phyloP scores from a whole-genome alignment of 1,140 invertebrate species.

The Neodiprion virginianus region DNA sequence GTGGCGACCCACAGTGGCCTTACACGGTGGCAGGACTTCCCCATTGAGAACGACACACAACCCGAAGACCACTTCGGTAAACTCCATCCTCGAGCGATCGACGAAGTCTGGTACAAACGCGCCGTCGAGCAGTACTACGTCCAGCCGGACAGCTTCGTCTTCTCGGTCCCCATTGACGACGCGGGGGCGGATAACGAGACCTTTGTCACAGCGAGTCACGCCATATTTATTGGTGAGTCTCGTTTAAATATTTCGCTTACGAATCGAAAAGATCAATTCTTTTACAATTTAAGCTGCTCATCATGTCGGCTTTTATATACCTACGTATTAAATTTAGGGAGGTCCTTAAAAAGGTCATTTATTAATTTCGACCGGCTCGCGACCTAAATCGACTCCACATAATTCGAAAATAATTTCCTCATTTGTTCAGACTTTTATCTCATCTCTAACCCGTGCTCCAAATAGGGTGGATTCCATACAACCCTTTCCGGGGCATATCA shows the following conservation, averaged over 20 bases:
- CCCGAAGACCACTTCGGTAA: constrained; percentile 53
- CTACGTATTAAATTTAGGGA: no score
- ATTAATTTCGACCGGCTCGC: no score
- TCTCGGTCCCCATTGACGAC: constrained; percentile 82
- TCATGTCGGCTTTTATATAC: no score
- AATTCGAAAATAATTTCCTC: no score
- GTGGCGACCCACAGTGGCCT: constrained; percentile 89
- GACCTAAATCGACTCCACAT: no score
- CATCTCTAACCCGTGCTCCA: no score
- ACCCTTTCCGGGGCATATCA: no score
- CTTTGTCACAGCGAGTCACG: constrained; percentile 86
- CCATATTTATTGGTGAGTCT: constrained; percentile 72
- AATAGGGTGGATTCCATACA: no score
- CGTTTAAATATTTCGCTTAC: constrained; percentile 30
- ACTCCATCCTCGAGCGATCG: constrained; percentile 71
- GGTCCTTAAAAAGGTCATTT: no score
- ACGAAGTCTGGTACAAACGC: constrained; percentile 92
- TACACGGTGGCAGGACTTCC: constrained; percentile 85
- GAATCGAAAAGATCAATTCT: not conserved
- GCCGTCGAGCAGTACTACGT: constrained; percentile 89
- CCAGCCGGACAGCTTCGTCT: constrained; percentile 84
- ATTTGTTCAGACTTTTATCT: no score
- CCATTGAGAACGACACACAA: constrained; percentile 43
- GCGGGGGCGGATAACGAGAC: constrained; percentile 70
- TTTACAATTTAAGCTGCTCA: constrained; percentile 28